phyloP scores from a whole-genome alignment of 23 tunicate genomes.

The Styela plicata region DNA sequence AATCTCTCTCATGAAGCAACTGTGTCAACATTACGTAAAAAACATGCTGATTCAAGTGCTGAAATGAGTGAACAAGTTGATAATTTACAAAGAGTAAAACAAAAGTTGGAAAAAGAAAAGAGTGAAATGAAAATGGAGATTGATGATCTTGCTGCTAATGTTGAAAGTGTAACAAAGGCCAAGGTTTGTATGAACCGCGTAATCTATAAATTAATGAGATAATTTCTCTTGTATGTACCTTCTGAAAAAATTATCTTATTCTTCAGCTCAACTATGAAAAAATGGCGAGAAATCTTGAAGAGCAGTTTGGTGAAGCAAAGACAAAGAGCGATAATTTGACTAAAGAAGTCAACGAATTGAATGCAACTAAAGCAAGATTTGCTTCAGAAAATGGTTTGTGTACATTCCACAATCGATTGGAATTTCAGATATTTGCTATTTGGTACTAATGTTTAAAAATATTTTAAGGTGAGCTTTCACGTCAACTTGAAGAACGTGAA shows the following conservation, averaged over 20 bases:
- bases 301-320: slow-evolving; percentile 66
- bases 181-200: slow-evolving; percentile 4
- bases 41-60: slow-evolving; percentile 43
- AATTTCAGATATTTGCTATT: neutral
- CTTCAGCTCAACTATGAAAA: slow-evolving; percentile 75
- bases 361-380: slow-evolving; percentile 48
- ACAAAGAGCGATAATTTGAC: slow-evolving; percentile 78
- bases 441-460: no score
- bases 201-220: no score
- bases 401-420: neutral
- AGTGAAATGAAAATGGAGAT: slow-evolving; percentile 35
- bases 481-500: slow-evolving; percentile 82
- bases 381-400: slow-evolving; percentile 49
- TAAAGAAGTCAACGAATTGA: slow-evolving; percentile 71
- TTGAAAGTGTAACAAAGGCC: slow-evolving; percentile 31
- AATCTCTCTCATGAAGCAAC: slow-evolving; percentile 45
- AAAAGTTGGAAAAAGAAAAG: slow-evolving; percentile 39
- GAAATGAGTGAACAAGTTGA: slow-evolving; percentile 46
- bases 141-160: slow-evolving; percentile 35
- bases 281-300: slow-evolving; percentile 82
- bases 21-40: slow-evolving; percentile 38
- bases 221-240: slow-evolving; percentile 1
- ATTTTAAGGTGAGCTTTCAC: slow-evolving; percentile 33
- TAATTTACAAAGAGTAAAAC: slow-evolving; percentile 37
- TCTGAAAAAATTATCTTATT: neutral